Base-by-base conservation (phyloP, 1,140 invertebrate genomes). In the Bombus cullumanus region DNA sequence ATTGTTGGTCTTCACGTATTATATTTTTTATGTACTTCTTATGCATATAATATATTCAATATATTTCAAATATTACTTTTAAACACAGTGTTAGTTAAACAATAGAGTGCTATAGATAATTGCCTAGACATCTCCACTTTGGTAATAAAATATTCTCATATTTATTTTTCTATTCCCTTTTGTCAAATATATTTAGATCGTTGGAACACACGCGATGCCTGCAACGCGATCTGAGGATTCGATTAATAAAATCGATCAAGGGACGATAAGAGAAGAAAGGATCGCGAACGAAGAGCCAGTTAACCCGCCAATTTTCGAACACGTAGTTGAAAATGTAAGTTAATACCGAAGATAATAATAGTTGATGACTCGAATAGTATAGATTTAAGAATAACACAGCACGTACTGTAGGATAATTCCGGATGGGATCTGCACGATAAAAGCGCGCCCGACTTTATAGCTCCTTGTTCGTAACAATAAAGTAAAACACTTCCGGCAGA, bases 221-320 rank as follows among this genome's bases (percentile, higher is more conserved):
- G 2, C 69, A 18, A 57, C 80, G 8, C 3, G 2, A 31, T 31
- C 59, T 10, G 53, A 88, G 3, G 31, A 80, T 39, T 83, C 83
- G 39, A 31, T 59, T 15, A 92, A 91, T 62, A 74, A 91, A n/a
- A 83, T 91, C 72, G 85, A 92, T 41, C 31, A 39, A 6, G 80
- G 57, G 1, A 53, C 39, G n/a, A 18, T 4, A 0, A 47, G 53
- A 10, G 85, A 85, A 2, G 25, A 6, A 5, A 78, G 77, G 22
- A 68, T 34, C 8, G 2, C 0, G 4, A 59, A 59, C n/a, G 47
- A 79, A 74, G 86, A 80, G 53, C 18, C 15, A 4, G 10, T 2
- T 6, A 2, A n/a, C 2, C 8, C 9, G 2, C 3, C 68, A 12
- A 4, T 57, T 5, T 22, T 31, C 5, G n/a, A 37, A 13, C 37